Base-by-base conservation (phyloP, 2,888 invertebrate genomes). In the Ypsolopha sequella region DNA sequence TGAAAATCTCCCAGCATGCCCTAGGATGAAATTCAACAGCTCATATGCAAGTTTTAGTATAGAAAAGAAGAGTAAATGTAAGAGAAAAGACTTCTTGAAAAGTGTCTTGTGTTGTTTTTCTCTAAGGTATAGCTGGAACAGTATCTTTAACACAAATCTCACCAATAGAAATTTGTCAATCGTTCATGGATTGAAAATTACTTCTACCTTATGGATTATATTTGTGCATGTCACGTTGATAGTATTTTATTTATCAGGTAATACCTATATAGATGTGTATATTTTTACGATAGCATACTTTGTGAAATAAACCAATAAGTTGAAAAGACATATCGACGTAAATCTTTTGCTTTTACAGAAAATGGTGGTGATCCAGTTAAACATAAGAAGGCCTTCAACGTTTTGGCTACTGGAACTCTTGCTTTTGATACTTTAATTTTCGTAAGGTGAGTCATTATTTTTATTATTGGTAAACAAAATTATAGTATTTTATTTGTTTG, bases 141-240 rank as follows among this genome's bases (percentile, higher is more conserved):
- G 80, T 56, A 71, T 87, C 6, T 82, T 84, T 48, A 84, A 84
- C 52, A 81, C 76, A 7, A 81, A 78, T 36, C 77, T 76, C 57
- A 86, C 88, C 7, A 81, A 77, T 52, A 88, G 88, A 54, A 88
- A 89, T 48, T 58, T 89, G 51, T 75, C 87, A 2, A 68, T 88
- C 8, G 86, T 92, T 45, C 91, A 92, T 60, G 88, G 89, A 0
- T 65, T 92, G 55, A 89, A 90, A 64, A 88, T 91, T 11, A 63
- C 90, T 4, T 89, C 91, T 45, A 89, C 92, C 55, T 76, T 91
- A 46, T 91, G 92, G 89, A 87, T 92, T 7, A 90, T 92, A 56
- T 84, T 89, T 53, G 80, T 90, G 6, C 90, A 91, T 60, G 88
- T 90, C 1, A 82, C 89, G 43, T 88, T 91, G 36, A 81, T 91